Base-by-base conservation (phyloP, 2,888 invertebrate species). In the Melinaea menophilus region DNA sequence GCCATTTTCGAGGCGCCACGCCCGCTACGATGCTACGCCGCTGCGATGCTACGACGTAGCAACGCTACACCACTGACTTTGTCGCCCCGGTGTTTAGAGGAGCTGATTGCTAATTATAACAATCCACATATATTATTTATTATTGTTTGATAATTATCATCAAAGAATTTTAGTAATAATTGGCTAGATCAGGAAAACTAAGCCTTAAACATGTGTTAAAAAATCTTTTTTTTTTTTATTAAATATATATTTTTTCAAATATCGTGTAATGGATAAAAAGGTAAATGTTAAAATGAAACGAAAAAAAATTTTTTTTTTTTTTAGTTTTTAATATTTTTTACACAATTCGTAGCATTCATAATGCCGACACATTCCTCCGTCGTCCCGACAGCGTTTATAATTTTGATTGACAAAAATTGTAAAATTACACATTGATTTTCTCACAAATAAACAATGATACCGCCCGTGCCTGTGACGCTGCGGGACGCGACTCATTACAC, bases 311-410 rank as follows among this genome's bases (percentile, higher is more conserved):
- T 22, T 64, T 77, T 83, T 86, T 90, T 90, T 41, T 91, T 91
- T 87, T 84, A 85, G 82, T 84, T 91, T 91, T 91, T 91, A 91
- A 91, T 91, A 88, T 91, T 91, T 91, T 91, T 91, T 91, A 91
- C 91, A 91, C 91, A 91, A 91, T 91, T 90, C 82, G 90, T 90
- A 91, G 91, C 91, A 91, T 91, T 91, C 88, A 90, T 90, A 91
- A 91, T 91, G 91, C 91, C 86, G 90, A 88, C 90, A 88, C 84
- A 80, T 84, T 82, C 74, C 73, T 75, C 76, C 73, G 71, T 69
- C 81, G 81, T 80, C 81, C 79, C 80, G 84, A 78, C 90, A 85
- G 88, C 88, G 69, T 75, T 79, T 72, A 72, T 75, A 74, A 72
- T 70, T 72, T 71, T 81, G 79, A 74, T 82, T 79, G 79, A 73